A percentile compares a stretch with the other conserved stretches of the same genome.
Conservation (phyloP, 1,140 invertebrate genomes). For the Bombus polaris region DNA sequence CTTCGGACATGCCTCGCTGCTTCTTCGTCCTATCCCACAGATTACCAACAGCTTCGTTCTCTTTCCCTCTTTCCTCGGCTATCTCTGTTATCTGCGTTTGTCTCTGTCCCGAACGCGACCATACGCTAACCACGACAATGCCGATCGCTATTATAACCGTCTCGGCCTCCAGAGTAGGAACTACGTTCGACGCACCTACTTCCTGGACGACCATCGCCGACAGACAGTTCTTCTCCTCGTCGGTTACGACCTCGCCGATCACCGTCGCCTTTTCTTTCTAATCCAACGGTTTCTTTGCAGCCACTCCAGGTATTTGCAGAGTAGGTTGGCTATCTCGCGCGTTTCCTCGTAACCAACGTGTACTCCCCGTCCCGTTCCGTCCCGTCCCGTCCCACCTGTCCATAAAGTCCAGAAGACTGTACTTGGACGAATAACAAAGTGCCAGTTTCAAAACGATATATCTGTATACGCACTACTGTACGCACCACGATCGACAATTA, state of each 20-base stretch:
- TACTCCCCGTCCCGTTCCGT: too few relatives aligned
- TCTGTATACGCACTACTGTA: too few relatives aligned
- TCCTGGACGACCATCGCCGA: slow-evolving; percentile 58
- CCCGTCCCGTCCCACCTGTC: too few relatives aligned
- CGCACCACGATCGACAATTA: too few relatives aligned
- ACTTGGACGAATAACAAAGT: too few relatives aligned
- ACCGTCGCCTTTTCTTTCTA: neutral
- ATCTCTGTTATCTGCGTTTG: slow-evolving; percentile 23
- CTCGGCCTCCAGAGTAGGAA: slow-evolving; percentile 63
- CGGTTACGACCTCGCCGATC: neutral
- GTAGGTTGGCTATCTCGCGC: too few relatives aligned
- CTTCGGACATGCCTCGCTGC: slow-evolving; percentile 76
- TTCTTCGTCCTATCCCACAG: slow-evolving; percentile 76
- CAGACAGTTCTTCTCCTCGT: slow-evolving; percentile 13
- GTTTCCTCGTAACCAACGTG: too few relatives aligned
- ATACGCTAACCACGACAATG: slow-evolving; percentile 56
- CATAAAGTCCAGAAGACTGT: too few relatives aligned
- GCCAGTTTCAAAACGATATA: accelerated
- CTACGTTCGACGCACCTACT: slow-evolving; percentile 69
- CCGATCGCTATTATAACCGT: slow-evolving; percentile 59
- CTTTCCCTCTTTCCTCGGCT: slow-evolving; percentile 18
- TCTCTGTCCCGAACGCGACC: slow-evolving; percentile 34
- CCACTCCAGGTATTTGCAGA: too few relatives aligned
- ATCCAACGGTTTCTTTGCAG: too few relatives aligned
- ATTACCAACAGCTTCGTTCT: slow-evolving; percentile 59